These are phyloP conservation scores for Minunthozetes semirufus DNA, from an alignment of 2,888 invertebrate species.

Conservation along the genomic window DNA sequence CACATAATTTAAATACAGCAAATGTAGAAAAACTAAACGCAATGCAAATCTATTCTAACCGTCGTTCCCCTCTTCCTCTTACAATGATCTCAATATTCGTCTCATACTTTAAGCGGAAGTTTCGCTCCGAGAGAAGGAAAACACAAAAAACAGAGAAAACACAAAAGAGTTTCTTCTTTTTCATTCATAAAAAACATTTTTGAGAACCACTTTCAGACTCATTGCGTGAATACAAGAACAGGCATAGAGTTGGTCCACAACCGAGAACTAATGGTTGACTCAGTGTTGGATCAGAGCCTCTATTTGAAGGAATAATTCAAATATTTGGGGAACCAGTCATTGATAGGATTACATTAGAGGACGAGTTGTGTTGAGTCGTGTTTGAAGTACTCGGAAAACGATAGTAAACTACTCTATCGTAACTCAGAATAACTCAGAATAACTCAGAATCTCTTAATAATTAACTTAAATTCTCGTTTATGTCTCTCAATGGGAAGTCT, in stretches of 20 bases:
- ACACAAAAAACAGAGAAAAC: background rate
- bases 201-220: slow-evolving; percentile 4
- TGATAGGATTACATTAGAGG: background rate
- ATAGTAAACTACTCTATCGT: slow-evolving; percentile 14
- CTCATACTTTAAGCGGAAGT: slow-evolving; percentile 10
- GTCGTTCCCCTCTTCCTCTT: slow-evolving; percentile 25
- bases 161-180: slow-evolving; percentile 16
- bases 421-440: too few species aligned
- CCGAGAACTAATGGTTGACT: background rate
- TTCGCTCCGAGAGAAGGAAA: background rate
- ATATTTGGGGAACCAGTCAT: slow-evolving; percentile 27
- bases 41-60: background rate
- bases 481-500: background rate
- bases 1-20: slow-evolving; percentile 2
- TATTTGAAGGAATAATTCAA: slow-evolving; percentile 12
- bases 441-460: slow-evolving; percentile 13
- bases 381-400: background rate
- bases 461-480: slow-evolving; percentile 21
- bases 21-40: background rate
- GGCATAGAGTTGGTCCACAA: background rate
- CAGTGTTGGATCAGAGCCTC: background rate
- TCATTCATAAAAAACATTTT: slow-evolving; percentile 2
- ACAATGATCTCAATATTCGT: slow-evolving; percentile 17
- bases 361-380: background rate
- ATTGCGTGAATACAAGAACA: background rate